Conservation (phyloP, 2,888 invertebrate species). For the Beris chalybata region DNA sequence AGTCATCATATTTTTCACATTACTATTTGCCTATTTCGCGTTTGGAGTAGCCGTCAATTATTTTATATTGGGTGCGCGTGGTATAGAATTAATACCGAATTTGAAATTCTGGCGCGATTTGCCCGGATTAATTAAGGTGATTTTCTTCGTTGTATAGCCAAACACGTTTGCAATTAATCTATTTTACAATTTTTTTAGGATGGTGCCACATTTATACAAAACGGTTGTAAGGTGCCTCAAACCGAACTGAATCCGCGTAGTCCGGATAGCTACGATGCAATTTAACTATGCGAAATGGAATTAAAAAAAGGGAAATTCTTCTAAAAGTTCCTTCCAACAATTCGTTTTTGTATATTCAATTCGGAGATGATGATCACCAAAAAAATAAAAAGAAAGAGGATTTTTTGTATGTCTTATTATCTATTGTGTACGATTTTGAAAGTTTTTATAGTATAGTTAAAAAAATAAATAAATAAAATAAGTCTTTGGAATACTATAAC, state of each 20-base stretch:
- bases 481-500: too few relatives aligned
- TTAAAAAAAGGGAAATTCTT: neutral
- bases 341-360: too few relatives aligned
- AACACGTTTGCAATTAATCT: neutral
- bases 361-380: too few relatives aligned
- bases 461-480: too few relatives aligned
- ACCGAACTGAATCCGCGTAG: constrained; percentile 31
- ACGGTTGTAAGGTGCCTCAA: constrained; percentile 38
- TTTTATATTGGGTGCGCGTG: constrained; percentile 70
- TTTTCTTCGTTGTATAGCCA: neutral
- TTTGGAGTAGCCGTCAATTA: constrained; percentile 68
- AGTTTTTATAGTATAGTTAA: too few relatives aligned
- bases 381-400: too few relatives aligned
- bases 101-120: constrained; percentile 72
- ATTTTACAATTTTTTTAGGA: constrained; percentile 34
- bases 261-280: constrained; percentile 40
- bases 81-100: constrained; percentile 74
- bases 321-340: too few relatives aligned
- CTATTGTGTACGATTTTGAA: too few relatives aligned
- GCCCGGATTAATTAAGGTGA: constrained; percentile 69
- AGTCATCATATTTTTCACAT: constrained; percentile 65
- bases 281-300: constrained; percentile 24
- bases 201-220: constrained; percentile 39
- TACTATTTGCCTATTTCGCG: constrained; percentile 63
- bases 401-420: too few relatives aligned